Evolutionary conservation across 2,113 vertebrate species (phyloP).

Genomic region (Anarhynchus alexandrinus): DNA sequence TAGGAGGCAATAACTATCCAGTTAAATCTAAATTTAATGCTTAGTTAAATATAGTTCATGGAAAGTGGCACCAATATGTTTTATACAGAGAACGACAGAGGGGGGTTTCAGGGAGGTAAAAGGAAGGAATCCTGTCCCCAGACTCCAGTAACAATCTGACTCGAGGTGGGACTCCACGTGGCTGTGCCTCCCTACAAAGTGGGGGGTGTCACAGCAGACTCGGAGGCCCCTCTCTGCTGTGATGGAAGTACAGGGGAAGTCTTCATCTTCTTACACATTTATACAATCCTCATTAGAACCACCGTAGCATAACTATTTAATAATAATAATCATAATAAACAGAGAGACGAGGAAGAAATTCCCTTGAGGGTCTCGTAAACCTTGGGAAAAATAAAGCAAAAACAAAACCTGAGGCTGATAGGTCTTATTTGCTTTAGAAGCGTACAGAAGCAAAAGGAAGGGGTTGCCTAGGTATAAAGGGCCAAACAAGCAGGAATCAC

Average conservation of each 20-base stretch:
- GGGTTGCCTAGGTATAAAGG: not conserved
- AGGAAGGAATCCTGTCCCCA: not conserved
- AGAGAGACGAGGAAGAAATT: not conserved
- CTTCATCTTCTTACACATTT: not conserved
- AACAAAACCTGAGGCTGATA: not conserved
- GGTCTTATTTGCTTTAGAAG: constrained; percentile 9
- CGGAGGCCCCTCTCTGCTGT: not conserved
- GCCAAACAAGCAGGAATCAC: not conserved
- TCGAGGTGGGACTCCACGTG: not conserved
- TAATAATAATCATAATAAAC: not conserved
- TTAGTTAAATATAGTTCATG: constrained; percentile 76
- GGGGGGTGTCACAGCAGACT: fast-evolving
- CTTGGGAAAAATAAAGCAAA: not conserved
- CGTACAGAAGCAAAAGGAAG: not conserved
- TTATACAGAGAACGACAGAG: constrained; percentile 53
- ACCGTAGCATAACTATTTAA: not conserved
- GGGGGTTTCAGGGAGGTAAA: constrained; percentile 13
- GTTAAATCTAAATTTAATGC: constrained; percentile 77
- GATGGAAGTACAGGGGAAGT: not conserved
- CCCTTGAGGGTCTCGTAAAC: not conserved
- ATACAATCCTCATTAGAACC: not conserved
- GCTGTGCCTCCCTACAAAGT: not conserved
- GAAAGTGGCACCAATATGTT: constrained; percentile 72
- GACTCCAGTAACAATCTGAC: not conserved
- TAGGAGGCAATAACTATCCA: constrained; percentile 70